Evolutionary conservation across 2,888 invertebrate species (phyloP), one percentile per base, ranked within the genome.

Genomic region (Campoplex capitator): DNA sequence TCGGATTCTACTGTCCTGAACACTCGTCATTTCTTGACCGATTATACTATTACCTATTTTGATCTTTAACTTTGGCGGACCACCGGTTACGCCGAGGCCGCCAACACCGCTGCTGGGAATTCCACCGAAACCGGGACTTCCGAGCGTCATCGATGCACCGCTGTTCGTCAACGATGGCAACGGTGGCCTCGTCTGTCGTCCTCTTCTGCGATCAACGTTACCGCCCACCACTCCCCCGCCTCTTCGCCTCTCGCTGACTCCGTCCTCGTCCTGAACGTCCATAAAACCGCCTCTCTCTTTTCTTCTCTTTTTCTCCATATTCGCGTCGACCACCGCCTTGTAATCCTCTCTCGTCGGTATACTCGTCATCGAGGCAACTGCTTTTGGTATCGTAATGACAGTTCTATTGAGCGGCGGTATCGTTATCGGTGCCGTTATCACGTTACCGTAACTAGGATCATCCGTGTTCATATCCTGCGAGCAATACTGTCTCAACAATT

Each of bases 271-370:
- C 86, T 94, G 74, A 84, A 86, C 83, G 78, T 87, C 89, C 16
- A 94, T 95, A 58, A 88, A 88, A 32, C 91, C 84, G 2, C 92
- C 90, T 0, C 94, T 90, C n/a, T 96, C 95, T 92, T 96, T 96
- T 23, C 95, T 92, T 82, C 97, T 96, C 91, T 97, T 97, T 93
- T 97, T 97, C 91, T 96, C 96, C 90, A 96, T 95, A 56, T 96
- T 96, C 0, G 96, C 95, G 3, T 95, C 95, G 2, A 95, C 95
- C 13, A 96, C 95, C 51, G 96, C 96, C 91, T 97, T 96, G 92
- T 98, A 98, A 92, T 98, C 98, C 89, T 98, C 98, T 89, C 97
- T 96, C 0, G 98, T 98, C 1, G 98, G 98, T 91, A 98, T 97
- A 86, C 97, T 97, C 0, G 98, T 97, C 97, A 98, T 98, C 13